Percentiles rank a stretch among this genome's conserved stretches.
Evolutionary conservation across 2,888 invertebrate genomes (phyloP).

Genomic region (Candidula unifasciata): DNA sequence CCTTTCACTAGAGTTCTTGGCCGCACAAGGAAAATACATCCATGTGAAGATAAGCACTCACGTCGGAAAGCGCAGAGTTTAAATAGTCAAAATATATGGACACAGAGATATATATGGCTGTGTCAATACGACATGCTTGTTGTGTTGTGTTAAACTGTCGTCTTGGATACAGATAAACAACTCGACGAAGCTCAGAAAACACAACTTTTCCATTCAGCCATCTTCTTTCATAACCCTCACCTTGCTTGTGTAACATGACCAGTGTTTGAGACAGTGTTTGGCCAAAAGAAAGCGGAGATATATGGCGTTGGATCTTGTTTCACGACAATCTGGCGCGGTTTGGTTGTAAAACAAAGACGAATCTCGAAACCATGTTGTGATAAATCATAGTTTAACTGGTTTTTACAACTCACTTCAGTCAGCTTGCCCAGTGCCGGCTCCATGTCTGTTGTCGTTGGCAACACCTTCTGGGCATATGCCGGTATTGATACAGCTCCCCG

Average conservation of each 20-base stretch:
- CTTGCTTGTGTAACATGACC: background rate
- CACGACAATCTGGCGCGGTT: slow-evolving; percentile 29
- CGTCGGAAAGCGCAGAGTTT: background rate
- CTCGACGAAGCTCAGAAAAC: background rate
- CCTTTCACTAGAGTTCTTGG: background rate
- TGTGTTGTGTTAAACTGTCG: background rate
- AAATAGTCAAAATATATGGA: background rate
- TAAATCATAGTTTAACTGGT: slow-evolving; percentile 26
- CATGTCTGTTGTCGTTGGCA: background rate
- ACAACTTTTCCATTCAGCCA: background rate
- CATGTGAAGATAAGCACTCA: background rate
- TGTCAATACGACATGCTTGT: background rate
- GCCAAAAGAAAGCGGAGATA: slow-evolving; percentile 6
- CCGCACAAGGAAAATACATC: background rate
- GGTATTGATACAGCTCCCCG: background rate
- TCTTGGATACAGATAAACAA: background rate
- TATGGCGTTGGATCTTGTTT: slow-evolving; percentile 25
- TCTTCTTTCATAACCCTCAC: background rate
- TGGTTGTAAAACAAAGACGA: slow-evolving; percentile 12
- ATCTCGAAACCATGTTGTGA: slow-evolving; percentile 24
- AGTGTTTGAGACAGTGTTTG: background rate
- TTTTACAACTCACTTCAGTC: slow-evolving; percentile 27
- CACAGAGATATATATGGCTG: background rate
- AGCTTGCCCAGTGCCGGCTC: background rate
- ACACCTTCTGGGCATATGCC: slow-evolving; percentile 24